Conservation (phyloP, 2,113 vertebrate species). For the Typhlomys cinereus region DNA sequence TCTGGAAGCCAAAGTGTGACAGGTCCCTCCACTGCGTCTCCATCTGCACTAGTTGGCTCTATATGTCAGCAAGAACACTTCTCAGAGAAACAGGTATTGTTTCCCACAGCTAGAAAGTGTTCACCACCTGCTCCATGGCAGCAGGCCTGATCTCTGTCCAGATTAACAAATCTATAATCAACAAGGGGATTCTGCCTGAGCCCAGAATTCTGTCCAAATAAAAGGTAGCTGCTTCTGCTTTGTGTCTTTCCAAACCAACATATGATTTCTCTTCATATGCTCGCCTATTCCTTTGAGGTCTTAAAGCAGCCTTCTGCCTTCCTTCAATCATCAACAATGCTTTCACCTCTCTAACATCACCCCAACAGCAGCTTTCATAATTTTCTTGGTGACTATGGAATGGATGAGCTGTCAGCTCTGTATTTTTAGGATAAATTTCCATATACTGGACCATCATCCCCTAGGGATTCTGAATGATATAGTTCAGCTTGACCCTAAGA, state of each 20-base stretch:
- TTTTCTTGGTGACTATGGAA: conserved; percentile 89
- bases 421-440: conserved; percentile 95
- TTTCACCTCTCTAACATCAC: conserved; percentile 95
- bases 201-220: conserved; percentile 90
- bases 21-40: conserved; percentile 92
- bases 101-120: conserved; percentile 95
- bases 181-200: conserved; percentile 92
- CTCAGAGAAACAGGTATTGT: conserved; percentile 95
- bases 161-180: conserved; percentile 92
- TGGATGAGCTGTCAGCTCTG: conserved; percentile 93
- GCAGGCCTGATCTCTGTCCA: conserved; percentile 94
- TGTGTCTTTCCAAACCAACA: not conserved
- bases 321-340: conserved; percentile 94
- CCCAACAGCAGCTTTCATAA: conserved; percentile 93
- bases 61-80: conserved; percentile 95
- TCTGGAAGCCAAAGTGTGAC: conserved; percentile 95
- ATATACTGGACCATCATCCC: conserved; percentile 95
- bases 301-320: conserved; percentile 97
- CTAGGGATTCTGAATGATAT: conserved; percentile 95
- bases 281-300: conserved; percentile 90
- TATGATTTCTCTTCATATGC: not conserved
- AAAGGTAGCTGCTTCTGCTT: not conserved
- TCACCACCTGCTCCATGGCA: conserved; percentile 93
- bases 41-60: conserved; percentile 93
- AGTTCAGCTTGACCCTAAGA: conserved; percentile 90